A percentile compares a stretch with the other conserved stretches of the same genome.
These are phyloP conservation scores for Scaeva pyrastri DNA, from an alignment of 2,888 invertebrate species.

Conservation along the genomic window DNA sequence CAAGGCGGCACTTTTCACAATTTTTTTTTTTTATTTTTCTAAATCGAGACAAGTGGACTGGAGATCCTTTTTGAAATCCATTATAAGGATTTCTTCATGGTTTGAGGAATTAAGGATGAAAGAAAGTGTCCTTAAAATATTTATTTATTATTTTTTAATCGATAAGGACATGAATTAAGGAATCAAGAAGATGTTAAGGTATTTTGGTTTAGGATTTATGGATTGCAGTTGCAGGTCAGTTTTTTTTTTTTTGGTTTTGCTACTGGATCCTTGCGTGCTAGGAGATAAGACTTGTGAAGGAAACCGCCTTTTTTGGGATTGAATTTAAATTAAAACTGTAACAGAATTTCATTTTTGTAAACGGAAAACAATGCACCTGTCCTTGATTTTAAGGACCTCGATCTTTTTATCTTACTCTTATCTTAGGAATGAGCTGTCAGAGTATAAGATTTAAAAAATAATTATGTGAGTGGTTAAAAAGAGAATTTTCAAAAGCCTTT, in stretches of 20 bases:
- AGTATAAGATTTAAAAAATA: too few relatives aligned
- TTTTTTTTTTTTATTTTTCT: background rate
- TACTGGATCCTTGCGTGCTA: constrained; percentile 5
- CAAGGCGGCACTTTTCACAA: constrained; percentile 38
- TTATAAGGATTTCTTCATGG: background rate
- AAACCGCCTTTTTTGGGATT: background rate
- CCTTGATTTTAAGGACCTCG: background rate
- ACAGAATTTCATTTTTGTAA: background rate
- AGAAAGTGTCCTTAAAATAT: constrained; percentile 11
- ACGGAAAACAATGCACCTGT: constrained; percentile 17
- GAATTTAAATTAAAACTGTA: background rate
- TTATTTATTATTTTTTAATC: background rate
- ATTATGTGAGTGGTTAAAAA: too few relatives aligned
- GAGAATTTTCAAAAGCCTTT: too few relatives aligned
- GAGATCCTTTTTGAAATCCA: background rate
- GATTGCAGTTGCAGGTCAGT: constrained; percentile 19
- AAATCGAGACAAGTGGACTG: constrained; percentile 32
- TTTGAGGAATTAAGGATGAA: background rate
- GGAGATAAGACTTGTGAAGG: constrained; percentile 2
- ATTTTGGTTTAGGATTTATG: constrained; percentile 17
- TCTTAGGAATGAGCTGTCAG: too few relatives aligned
- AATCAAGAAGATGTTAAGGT: background rate
- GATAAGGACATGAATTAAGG: background rate
- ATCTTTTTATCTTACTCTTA: background rate
- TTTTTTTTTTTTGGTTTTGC: constrained; percentile 14